A percentile compares a stretch with the other conserved stretches of the same genome.
phyloP scores from a whole-genome alignment of 2,797 vertebrate genomes.

The Malacoctenus gilli region DNA sequence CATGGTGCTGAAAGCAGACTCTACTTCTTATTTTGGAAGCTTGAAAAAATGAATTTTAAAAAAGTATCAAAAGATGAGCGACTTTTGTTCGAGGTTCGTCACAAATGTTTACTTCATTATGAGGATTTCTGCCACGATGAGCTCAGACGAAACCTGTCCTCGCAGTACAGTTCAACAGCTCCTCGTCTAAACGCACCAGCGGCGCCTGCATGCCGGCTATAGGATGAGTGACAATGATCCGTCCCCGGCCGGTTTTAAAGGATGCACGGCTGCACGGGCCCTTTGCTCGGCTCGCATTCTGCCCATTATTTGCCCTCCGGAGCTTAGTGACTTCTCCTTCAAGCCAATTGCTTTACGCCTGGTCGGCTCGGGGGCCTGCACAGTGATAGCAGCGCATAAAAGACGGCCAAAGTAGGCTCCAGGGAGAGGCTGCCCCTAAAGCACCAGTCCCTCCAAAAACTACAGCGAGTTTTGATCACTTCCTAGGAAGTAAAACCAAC shows the following conservation, averaged over 20 bases:
- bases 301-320: constrained; percentile 66
- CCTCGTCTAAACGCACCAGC: background rate
- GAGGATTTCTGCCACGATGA: background rate
- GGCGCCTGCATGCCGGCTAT: no score
- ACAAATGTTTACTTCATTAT: no score
- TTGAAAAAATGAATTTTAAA: no score
- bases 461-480: no score
- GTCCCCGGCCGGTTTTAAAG: constrained; percentile 52
- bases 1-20: constrained; percentile 76
- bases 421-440: background rate
- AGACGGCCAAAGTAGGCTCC: constrained; percentile 16
- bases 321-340: constrained; percentile 77
- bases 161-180: background rate
- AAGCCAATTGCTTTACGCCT: constrained; percentile 70
- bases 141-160: background rate
- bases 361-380: constrained; percentile 42
- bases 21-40: background rate
- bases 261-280: constrained; percentile 45
- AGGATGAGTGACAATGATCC: constrained; percentile 36
- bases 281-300: no score
- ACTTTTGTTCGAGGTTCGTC: no score
- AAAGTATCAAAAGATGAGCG: no score
- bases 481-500: no score
- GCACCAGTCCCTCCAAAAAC: background rate
- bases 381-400: constrained; percentile 39